Conservation (phyloP, 1,140 invertebrate genomes). For the Harpegnathos saltator region DNA sequence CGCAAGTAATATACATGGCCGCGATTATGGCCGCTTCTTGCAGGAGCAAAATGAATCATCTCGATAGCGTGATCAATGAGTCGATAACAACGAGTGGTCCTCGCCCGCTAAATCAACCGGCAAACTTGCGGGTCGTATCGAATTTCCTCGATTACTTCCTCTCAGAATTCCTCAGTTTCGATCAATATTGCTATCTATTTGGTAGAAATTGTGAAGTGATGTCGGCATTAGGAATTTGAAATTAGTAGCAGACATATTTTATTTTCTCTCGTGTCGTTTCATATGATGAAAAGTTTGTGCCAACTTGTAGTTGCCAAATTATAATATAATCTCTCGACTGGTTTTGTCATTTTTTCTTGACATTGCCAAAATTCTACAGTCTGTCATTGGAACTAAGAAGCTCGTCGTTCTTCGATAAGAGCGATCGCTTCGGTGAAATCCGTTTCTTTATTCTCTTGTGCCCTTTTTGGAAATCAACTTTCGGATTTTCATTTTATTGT, state of each 20-base stretch:
- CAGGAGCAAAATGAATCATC: conserved; percentile 6
- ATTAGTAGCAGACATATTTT: not conserved
- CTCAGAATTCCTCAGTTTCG: too few relatives aligned
- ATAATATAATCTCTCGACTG: too few relatives aligned
- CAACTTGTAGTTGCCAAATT: too few relatives aligned
- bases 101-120: conserved; percentile 1
- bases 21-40: not conserved
- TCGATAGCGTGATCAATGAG: conserved; percentile 25
- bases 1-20: not conserved
- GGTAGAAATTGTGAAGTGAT: too few relatives aligned
- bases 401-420: not conserved
- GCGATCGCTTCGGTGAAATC: not conserved
- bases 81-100: not conserved
- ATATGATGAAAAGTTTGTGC: too few relatives aligned
- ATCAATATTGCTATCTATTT: too few relatives aligned
- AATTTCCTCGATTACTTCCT: not conserved
- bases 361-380: not conserved
- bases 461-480: not conserved
- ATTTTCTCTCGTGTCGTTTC: too few relatives aligned
- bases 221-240: not conserved
- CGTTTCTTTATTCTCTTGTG: not conserved
- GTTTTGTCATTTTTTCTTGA: not conserved
- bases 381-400: not conserved
- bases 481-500: not conserved
- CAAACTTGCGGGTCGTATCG: not conserved